phyloP scores from a whole-genome alignment of 2,888 invertebrate species.

The Andrena chrysosceles region DNA sequence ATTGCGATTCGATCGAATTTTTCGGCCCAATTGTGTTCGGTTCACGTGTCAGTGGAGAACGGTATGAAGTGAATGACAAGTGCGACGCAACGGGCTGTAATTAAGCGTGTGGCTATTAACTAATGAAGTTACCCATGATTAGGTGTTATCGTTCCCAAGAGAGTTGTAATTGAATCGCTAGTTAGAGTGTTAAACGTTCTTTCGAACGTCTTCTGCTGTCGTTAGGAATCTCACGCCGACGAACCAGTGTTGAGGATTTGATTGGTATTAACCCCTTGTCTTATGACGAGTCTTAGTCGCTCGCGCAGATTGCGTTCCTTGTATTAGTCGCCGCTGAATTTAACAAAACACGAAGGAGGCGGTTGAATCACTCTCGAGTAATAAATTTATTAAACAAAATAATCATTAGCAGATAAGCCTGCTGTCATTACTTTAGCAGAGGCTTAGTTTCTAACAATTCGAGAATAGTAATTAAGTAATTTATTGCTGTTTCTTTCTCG shows the following conservation, averaged over 20 bases:
- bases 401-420: too few relatives aligned
- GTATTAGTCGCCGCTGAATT: too few relatives aligned
- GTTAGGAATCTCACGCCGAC: slow-evolving; percentile 5
- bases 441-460: too few relatives aligned
- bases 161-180: not conserved
- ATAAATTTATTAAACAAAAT: too few relatives aligned
- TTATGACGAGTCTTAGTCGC: too few relatives aligned
- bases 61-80: slow-evolving; percentile 15
- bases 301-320: too few relatives aligned
- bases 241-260: slow-evolving; percentile 7
- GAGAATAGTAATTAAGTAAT: too few relatives aligned
- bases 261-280: slow-evolving; percentile 14
- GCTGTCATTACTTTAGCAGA: too few relatives aligned
- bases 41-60: not conserved
- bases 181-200: not conserved
- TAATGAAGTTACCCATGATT: slow-evolving; percentile 43
- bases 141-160: slow-evolving; percentile 32
- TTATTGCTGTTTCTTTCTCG: too few relatives aligned
- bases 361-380: too few relatives aligned
- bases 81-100: slow-evolving; percentile 39
- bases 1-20: not conserved
- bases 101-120: slow-evolving; percentile 30
- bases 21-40: not conserved
- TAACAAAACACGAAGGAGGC: too few relatives aligned
- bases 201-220: not conserved